Conservation (phyloP, 1,140 invertebrate genomes). For the Atta colombica region DNA sequence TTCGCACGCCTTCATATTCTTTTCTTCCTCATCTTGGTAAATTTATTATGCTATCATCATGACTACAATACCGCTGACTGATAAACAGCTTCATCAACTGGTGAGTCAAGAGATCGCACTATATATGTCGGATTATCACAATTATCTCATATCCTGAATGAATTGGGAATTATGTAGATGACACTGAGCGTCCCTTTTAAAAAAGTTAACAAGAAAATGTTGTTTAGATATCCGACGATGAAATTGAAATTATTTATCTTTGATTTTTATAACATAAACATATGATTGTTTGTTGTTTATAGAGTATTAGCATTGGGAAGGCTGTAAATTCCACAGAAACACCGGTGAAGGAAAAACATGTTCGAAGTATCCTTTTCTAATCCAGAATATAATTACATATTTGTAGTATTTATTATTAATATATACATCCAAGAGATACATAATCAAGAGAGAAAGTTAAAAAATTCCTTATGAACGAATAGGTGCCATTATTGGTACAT, state of each 20-base stretch:
- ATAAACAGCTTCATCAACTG: conserved; percentile 85
- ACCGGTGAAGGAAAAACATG: conserved; percentile 99
- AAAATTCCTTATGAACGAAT: conserved; percentile 69
- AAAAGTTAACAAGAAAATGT: conserved; percentile 7
- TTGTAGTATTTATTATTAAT: conserved; percentile 30
- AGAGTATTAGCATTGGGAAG: conserved; percentile 95
- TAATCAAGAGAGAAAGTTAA: background rate
- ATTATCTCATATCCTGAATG: conserved; percentile 15
- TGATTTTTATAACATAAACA: conserved; percentile 23
- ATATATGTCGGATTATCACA: conserved; percentile 1
- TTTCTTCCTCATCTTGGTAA: conserved; percentile 69
- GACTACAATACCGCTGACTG: conserved; percentile 82
- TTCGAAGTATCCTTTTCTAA: conserved; percentile 92
- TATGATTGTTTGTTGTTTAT: conserved; percentile 80
- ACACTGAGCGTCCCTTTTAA: background rate
- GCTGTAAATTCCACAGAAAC: conserved; percentile 95
- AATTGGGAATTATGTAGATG: conserved; percentile 27
- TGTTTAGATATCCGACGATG: background rate
- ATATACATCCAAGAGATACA: background rate
- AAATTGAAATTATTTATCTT: background rate
- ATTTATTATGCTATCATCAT: conserved; percentile 82
- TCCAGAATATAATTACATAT: no score
- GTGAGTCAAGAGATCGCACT: conserved; percentile 78
- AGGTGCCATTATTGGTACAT: conserved; percentile 98
- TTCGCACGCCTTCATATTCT: conserved; percentile 53